Conservation (phyloP, 2,888 invertebrate species). For the Meandrusa payeni region DNA sequence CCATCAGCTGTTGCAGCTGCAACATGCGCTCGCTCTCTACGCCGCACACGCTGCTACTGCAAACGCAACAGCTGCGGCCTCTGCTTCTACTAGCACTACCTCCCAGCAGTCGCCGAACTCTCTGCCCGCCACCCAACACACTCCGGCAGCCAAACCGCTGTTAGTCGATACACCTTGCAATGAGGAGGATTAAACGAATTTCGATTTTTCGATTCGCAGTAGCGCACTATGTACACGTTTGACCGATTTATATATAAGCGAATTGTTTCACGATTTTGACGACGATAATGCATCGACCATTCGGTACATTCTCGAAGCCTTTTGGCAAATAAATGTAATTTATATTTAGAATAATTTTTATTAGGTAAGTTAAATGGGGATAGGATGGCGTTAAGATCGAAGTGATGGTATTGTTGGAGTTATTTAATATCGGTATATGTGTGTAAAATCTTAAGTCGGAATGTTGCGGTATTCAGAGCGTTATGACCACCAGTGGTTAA, state of each 20-base stretch:
- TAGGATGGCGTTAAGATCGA: constrained; percentile 63
- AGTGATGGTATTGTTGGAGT: constrained; percentile 69
- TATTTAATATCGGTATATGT: constrained; percentile 63
- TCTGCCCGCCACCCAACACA: constrained; percentile 51
- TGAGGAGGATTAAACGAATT: constrained; percentile 58
- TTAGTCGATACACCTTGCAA: constrained; percentile 71
- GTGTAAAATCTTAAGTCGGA: constrained; percentile 50
- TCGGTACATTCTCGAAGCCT: constrained; percentile 62
- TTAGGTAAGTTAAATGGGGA: constrained; percentile 66
- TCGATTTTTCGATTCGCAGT: not conserved
- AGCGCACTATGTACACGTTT: not conserved
- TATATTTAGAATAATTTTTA: constrained; percentile 56
- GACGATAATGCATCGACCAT: constrained; percentile 34
- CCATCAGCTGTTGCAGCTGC: constrained; percentile 72
- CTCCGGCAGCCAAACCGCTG: constrained; percentile 59
- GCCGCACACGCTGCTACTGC: constrained; percentile 72
- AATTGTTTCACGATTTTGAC: constrained; percentile 28
- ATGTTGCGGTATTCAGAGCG: constrained; percentile 58
- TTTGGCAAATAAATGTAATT: constrained; percentile 69
- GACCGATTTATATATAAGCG: constrained; percentile 43
- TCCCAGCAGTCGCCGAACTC: constrained; percentile 54
- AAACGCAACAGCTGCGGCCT: constrained; percentile 58
- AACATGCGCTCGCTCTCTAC: constrained; percentile 72
- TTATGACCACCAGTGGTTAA: constrained; percentile 53
- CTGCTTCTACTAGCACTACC: constrained; percentile 45